Evolutionary conservation across 2,888 invertebrate genomes (phyloP).

Genomic region (Dromius quadrimaculatus): DNA sequence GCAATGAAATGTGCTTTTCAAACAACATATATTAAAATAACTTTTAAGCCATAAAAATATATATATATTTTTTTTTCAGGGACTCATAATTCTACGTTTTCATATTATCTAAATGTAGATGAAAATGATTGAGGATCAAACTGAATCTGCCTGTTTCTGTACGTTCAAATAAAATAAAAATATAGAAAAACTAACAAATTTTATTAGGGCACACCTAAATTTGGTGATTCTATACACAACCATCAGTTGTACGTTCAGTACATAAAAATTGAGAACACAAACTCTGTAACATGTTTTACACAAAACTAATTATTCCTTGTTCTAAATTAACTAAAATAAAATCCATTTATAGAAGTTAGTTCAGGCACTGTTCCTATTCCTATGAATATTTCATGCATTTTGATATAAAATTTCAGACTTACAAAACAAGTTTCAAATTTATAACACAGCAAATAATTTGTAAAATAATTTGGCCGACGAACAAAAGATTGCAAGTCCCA

Average conservation of each 20-base stretch:
- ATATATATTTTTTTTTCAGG: conserved; percentile 3
- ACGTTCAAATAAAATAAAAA: conserved; percentile 9
- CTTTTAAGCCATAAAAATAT: background rate
- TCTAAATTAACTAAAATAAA: conserved; percentile 5
- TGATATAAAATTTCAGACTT: conserved; percentile 45
- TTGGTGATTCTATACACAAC: conserved; percentile 43
- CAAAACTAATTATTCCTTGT: background rate
- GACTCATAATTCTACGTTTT: background rate
- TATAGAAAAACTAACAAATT: background rate
- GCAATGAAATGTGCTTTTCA: conserved; percentile 12
- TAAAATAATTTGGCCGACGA: background rate
- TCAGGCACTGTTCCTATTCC: conserved; percentile 51
- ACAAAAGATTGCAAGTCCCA: conserved; percentile 35
- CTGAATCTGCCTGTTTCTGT: background rate
- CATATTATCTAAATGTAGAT: background rate
- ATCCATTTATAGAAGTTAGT: conserved; percentile 41
- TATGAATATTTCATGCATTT: conserved; percentile 50
- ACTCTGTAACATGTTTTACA: conserved; percentile 14
- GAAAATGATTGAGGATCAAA: background rate
- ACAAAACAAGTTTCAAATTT: conserved; percentile 17
- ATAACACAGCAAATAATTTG: conserved; percentile 4
- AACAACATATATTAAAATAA: conserved; percentile 16
- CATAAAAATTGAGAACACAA: conserved; percentile 18
- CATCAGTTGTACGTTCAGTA: conserved; percentile 38
- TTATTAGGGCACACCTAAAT: conserved; percentile 22